phyloP scores from a whole-genome alignment of 2,113 vertebrate genomes.

The Progne subis region DNA sequence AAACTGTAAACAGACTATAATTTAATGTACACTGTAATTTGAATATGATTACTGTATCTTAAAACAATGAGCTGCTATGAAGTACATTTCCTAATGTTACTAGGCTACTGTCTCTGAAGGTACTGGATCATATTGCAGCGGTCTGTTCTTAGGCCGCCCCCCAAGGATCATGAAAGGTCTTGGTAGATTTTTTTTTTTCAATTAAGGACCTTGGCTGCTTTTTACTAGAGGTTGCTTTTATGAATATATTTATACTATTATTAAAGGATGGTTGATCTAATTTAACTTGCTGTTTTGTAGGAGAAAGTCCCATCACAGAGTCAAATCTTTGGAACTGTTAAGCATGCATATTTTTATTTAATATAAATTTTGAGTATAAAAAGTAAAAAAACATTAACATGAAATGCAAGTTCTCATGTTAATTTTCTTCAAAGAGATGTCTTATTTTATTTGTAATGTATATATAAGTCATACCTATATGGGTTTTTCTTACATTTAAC shows the following conservation, averaged over 20 bases:
- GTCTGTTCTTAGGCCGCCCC: constrained; percentile 74
- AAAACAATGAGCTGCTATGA: constrained; percentile 79
- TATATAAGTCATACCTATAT: constrained; percentile 57
- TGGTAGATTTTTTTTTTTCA: constrained; percentile 19
- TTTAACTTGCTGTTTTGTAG: constrained; percentile 84
- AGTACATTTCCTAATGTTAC: constrained; percentile 81
- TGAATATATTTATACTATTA: constrained; percentile 88
- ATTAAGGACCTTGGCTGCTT: constrained; percentile 83
- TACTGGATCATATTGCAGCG: constrained; percentile 77
- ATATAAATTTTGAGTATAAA: constrained; percentile 76
- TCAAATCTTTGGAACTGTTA: constrained; percentile 78
- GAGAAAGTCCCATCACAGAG: constrained; percentile 64
- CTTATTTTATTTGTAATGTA: constrained; percentile 77
- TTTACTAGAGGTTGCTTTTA: constrained; percentile 87
- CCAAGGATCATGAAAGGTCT: constrained; percentile 67
- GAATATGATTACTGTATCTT: constrained; percentile 77
- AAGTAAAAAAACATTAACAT: constrained; percentile 69
- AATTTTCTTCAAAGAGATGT: constrained; percentile 73
- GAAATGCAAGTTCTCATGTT: constrained; percentile 70
- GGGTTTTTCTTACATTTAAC: constrained; percentile 66
- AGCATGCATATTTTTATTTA: constrained; percentile 85
- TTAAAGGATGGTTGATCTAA: constrained; percentile 79
- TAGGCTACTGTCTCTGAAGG: constrained; percentile 86
- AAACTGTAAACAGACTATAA: constrained; percentile 76
- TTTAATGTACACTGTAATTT: constrained; percentile 79